These are phyloP conservation scores for Diachrysia chrysitis DNA, from an alignment of 2,888 invertebrate genomes.

Conservation along the genomic window DNA sequence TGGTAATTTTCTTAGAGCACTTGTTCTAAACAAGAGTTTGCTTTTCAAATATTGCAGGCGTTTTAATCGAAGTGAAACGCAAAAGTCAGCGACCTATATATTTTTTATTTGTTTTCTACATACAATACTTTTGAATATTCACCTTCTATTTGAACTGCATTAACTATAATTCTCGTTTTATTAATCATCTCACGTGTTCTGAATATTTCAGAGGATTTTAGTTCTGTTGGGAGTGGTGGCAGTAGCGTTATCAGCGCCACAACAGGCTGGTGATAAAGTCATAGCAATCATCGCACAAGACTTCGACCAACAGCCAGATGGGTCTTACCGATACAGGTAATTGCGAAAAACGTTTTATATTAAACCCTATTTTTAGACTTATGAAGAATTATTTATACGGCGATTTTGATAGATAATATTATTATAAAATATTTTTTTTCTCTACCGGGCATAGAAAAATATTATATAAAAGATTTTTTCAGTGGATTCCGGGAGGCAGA, in stretches of 20 bases:
- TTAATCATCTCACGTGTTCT: not conserved
- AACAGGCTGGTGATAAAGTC: slow-evolving; percentile 83
- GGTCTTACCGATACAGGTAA: slow-evolving; percentile 92
- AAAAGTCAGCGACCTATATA: too few species aligned
- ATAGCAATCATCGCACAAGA: slow-evolving; percentile 92
- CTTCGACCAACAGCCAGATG: slow-evolving; percentile 92
- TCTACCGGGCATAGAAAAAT: too few species aligned
- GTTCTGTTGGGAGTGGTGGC: slow-evolving; percentile 74
- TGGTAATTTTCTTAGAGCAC: slow-evolving; percentile 12
- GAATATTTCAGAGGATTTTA: slow-evolving; percentile 76
- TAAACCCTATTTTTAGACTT: not conserved
- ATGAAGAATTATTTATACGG: too few species aligned
- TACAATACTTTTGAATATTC: too few species aligned
- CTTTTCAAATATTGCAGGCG: slow-evolving; percentile 25
- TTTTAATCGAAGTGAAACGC: not conserved
- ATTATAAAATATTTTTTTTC: too few species aligned
- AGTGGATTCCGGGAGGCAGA: too few species aligned
- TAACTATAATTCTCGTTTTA: too few species aligned
- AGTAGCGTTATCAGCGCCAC: slow-evolving; percentile 86
- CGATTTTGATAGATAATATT: too few species aligned
- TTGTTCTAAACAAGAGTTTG: slow-evolving; percentile 9
- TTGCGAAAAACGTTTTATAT: too few species aligned
- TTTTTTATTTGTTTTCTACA: too few species aligned
- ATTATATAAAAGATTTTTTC: too few species aligned
- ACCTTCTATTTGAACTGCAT: too few species aligned